phyloP scores from a whole-genome alignment of 2,797 vertebrate species.

The Sarcoramphus papa region DNA sequence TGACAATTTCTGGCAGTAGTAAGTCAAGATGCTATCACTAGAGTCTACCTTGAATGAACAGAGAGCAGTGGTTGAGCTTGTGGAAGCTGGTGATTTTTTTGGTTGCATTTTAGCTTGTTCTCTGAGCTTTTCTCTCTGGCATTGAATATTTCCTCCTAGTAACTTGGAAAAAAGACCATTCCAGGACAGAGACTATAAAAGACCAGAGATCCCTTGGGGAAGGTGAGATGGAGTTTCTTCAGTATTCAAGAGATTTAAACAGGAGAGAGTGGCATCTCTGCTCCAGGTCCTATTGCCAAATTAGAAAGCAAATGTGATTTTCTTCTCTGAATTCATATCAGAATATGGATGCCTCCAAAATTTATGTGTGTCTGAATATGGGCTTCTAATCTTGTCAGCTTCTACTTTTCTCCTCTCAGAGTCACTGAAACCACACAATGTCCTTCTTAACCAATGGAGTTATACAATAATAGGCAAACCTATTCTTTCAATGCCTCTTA shows the following conservation, averaged over 20 bases:
- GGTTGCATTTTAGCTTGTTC: background rate
- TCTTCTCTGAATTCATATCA: background rate
- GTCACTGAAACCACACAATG: background rate
- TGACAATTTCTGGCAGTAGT: background rate
- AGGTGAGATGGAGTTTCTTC: background rate
- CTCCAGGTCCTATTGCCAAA: background rate
- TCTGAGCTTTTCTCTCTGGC: background rate
- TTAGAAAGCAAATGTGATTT: background rate
- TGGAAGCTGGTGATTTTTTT: background rate
- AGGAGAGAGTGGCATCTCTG: background rate
- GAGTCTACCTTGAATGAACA: background rate
- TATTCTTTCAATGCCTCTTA: background rate
- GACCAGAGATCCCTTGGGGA: background rate
- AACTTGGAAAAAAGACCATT: background rate
- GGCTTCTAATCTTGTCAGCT: background rate
- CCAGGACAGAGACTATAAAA: background rate
- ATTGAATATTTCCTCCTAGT: background rate
- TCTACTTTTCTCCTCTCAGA: background rate
- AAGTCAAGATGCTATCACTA: background rate
- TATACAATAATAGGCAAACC: background rate
- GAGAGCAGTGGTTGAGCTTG: background rate
- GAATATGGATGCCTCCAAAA: background rate
- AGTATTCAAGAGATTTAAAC: background rate
- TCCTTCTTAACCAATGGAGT: background rate
- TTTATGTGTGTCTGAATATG: background rate